Base-by-base conservation (phyloP, 1,140 invertebrate genomes). In the Ceratosolen fusciceps region DNA sequence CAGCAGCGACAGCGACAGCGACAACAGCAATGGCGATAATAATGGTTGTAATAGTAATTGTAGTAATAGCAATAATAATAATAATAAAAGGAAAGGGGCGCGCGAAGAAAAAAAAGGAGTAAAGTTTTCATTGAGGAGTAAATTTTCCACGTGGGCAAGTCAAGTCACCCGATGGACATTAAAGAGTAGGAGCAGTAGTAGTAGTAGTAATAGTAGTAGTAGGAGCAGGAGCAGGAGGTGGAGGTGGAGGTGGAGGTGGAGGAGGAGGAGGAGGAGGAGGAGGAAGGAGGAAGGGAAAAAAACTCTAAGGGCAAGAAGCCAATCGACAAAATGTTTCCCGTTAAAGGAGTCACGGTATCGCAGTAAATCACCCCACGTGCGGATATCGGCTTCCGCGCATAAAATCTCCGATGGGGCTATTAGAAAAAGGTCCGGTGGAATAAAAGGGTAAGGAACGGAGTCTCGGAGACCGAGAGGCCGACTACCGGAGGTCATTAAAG, bases 291-390 rank as follows among this genome's bases (percentile, higher is more conserved):
- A n/a, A n/a, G n/a, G n/a, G 26, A 60, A 26, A 29, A 12, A 60
- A 29, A 16, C 34, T 34, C 19, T 62, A 65, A 7, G 1, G 19
- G 16, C 2, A 72, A 72, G 54, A 72, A 54, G 10, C 29, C 24
- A 10, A 54, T 31, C 1, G 5, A 54, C 29, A 52, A 73, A 73
- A 73, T 2, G 49, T 56, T 34, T 71, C 29, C 39, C 37, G 67
- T 70, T 70, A 24, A 29, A 29, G 21, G 58, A 29, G 58, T 5
- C n/a, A 47, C 67, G 12, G 29, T 14, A 9, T 47, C 60, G 47
- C 19, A 77, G 75, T 77, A 77, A 77, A 77, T 77, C 75, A 77
- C 24, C 67, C 16, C 10, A 24, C 10, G 26, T 2, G 34, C 52
- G 21, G 37, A 29, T 43, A 58, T 72, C 70, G 26, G 19, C 9